Conservation (phyloP, 2,888 invertebrate genomes). For the Clistopyga incitator region DNA sequence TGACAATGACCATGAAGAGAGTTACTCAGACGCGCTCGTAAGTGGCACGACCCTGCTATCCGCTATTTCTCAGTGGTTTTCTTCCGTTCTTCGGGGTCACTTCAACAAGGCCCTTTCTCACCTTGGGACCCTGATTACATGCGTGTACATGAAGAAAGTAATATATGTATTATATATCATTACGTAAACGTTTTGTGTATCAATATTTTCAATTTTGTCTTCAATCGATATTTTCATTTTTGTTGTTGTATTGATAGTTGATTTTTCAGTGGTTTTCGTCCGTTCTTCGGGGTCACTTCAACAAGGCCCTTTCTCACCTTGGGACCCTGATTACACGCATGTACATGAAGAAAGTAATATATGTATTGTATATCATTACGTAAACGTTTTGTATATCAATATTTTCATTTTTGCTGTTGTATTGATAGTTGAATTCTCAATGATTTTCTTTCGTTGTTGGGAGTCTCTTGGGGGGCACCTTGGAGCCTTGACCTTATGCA, state of each 20-base stretch:
- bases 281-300: neutral
- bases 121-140: neutral
- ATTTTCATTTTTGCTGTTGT: too few relatives aligned
- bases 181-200: too few relatives aligned
- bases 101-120: slow-evolving; percentile 15
- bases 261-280: slow-evolving; percentile 8
- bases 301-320: slow-evolving; percentile 14
- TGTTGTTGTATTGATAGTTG: too few relatives aligned
- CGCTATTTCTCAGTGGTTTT: slow-evolving; percentile 16
- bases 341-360: neutral
- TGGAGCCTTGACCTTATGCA: neutral
- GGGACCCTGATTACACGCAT: neutral
- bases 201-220: too few relatives aligned
- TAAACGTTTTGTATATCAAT: too few relatives aligned
- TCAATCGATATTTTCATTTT: too few relatives aligned
- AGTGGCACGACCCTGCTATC: neutral
- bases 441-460: slow-evolving; percentile 3
- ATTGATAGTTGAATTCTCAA: too few relatives aligned
- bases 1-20: slow-evolving; percentile 40
- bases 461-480: slow-evolving; percentile 17
- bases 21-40: neutral
- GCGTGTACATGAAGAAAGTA: neutral
- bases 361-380: too few relatives aligned
- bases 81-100: neutral
- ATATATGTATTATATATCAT: too few relatives aligned